phyloP scores from a whole-genome alignment of 2,113 vertebrate species.

The Leucosticte australis region DNA sequence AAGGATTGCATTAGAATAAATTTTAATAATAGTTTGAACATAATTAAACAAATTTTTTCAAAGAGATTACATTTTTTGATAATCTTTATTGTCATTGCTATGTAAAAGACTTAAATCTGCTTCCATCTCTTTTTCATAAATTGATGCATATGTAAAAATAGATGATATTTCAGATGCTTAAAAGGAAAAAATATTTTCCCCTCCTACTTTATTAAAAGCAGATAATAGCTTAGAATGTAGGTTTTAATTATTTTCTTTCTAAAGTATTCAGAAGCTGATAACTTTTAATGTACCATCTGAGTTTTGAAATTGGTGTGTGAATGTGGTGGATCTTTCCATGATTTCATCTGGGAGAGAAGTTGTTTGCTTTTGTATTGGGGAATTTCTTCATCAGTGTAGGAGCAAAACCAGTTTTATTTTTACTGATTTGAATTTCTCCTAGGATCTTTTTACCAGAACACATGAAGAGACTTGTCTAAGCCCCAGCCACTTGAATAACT shows the following conservation, averaged over 20 bases:
- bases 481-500: background rate
- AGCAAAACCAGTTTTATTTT: background rate
- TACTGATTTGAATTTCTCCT: background rate
- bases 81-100: background rate
- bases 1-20: background rate
- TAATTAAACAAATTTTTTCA: background rate
- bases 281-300: background rate
- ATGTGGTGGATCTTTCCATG: background rate
- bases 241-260: background rate
- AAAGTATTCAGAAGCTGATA: background rate
- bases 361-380: background rate
- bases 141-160: background rate
- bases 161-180: background rate
- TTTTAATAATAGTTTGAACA: conserved; percentile 7
- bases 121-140: background rate
- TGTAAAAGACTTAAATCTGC: background rate
- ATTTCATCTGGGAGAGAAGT: background rate
- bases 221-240: background rate
- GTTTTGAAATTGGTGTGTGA: background rate
- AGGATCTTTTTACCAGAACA: background rate
- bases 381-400: background rate
- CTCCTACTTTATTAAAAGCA: background rate
- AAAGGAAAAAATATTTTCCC: background rate
- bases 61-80: conserved; percentile 21
- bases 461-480: background rate